phyloP scores from a whole-genome alignment of 2,797 vertebrate species.

The Emys orbicularis region DNA sequence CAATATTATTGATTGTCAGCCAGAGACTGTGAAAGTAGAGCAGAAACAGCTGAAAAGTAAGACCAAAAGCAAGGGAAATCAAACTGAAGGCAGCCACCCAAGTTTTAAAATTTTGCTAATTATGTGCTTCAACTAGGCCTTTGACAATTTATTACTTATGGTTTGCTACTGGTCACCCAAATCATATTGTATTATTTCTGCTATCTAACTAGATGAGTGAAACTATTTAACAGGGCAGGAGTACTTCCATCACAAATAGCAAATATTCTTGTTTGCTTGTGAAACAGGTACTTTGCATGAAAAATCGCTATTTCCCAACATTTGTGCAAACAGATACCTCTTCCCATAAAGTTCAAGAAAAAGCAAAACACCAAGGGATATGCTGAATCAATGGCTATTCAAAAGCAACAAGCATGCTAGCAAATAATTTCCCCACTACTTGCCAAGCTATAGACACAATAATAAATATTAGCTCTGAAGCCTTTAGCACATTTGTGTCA shows the following conservation, averaged over 20 bases:
- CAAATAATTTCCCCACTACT: background rate
- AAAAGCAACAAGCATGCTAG: background rate
- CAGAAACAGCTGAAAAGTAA: background rate
- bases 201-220: background rate
- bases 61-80: background rate
- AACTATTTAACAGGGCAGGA: background rate
- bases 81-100: background rate
- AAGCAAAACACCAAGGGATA: background rate
- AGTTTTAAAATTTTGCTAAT: background rate
- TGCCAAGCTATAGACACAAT: background rate
- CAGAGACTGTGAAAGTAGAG: background rate
- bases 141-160: background rate
- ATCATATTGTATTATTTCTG: background rate
- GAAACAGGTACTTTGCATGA: background rate
- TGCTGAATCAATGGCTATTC: background rate
- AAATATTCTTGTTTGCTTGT: slow-evolving; percentile 14
- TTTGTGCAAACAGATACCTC: background rate
- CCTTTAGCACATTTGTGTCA: background rate
- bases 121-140: background rate
- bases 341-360: background rate
- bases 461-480: background rate
- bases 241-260: background rate
- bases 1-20: background rate
- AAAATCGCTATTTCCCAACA: background rate
- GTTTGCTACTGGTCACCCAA: background rate